Percentiles rank a stretch among this genome's conserved stretches.
These are phyloP conservation scores for Scalopus aquaticus DNA, from an alignment of 2,113 vertebrate species.

Conservation along the genomic window DNA sequence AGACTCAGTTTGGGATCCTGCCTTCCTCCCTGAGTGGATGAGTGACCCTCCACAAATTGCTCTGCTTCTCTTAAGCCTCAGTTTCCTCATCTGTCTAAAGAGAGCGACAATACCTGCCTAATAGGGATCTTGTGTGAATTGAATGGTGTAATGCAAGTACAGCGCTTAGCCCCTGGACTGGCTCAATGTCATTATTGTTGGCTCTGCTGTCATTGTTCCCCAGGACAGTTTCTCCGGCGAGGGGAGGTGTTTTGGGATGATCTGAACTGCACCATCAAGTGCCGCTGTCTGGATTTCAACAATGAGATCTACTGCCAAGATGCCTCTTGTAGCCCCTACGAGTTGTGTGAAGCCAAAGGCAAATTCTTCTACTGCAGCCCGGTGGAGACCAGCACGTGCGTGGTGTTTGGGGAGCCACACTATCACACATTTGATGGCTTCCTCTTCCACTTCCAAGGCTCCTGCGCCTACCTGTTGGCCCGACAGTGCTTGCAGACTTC, in stretches of 20 bases:
- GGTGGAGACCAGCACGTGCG: conserved; percentile 95
- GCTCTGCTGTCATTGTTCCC: conserved; percentile 66
- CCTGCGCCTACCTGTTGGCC: conserved; percentile 96
- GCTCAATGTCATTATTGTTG: background rate
- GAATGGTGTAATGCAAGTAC: background rate
- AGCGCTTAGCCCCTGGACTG: background rate
- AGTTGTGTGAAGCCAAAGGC: conserved; percentile 92
- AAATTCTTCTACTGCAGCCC: conserved; percentile 96
- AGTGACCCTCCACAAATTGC: background rate
- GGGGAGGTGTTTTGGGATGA: conserved; percentile 97
- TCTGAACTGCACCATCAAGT: conserved; percentile 93
- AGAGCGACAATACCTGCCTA: background rate
- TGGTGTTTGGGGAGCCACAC: conserved; percentile 98
- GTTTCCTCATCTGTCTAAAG: background rate
- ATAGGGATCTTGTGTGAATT: background rate
- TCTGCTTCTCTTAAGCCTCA: background rate
- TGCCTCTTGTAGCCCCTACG: conserved; percentile 91
- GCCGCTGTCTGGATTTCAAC: conserved; percentile 95
- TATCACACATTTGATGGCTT: conserved; percentile 99
- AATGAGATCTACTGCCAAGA: conserved; percentile 96
- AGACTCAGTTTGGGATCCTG: background rate
- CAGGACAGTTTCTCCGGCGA: conserved; percentile 94
- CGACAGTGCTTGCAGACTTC: conserved; percentile 93
- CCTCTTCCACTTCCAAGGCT: conserved; percentile 99
- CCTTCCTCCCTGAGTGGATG: background rate